Evolutionary conservation across 1,140 invertebrate genomes (phyloP).

Genomic region (Drosophila mauritiana): DNA sequence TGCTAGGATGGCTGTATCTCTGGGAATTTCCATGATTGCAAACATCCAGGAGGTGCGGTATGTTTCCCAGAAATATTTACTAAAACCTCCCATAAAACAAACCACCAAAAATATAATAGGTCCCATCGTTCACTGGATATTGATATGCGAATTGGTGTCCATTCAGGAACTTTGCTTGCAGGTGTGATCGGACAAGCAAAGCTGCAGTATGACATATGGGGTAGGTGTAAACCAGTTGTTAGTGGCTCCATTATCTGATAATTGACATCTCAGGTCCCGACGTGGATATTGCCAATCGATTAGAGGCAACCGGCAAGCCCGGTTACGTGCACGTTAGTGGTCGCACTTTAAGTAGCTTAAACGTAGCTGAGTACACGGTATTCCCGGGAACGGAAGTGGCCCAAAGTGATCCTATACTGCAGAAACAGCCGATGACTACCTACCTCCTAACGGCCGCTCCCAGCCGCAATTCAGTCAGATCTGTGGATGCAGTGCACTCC

Average conservation of each 20-base stretch:
- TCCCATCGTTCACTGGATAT: constrained; percentile 90
- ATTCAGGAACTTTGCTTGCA: constrained; percentile 95
- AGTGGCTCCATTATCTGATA: not conserved
- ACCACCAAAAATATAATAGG: constrained; percentile 78
- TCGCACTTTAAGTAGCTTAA: not conserved
- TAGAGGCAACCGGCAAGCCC: constrained; percentile 95
- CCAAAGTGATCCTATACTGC: not conserved
- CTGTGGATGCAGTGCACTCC: no score
- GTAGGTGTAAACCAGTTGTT: constrained; percentile 67
- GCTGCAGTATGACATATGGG: constrained; percentile 99
- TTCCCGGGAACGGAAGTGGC: not conserved
- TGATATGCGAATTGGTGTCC: constrained; percentile 98
- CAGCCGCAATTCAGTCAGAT: not conserved
- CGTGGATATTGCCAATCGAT: constrained; percentile 96
- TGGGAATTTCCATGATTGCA: constrained; percentile 95
- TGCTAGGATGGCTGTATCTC: constrained; percentile 93
- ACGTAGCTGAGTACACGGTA: not conserved
- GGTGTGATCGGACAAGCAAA: constrained; percentile 95
- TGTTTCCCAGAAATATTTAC: not conserved
- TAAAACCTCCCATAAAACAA: not conserved
- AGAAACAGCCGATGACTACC: constrained; percentile 11
- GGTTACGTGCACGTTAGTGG: constrained; percentile 88
- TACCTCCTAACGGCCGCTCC: not conserved
- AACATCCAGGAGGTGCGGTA: constrained; percentile 91
- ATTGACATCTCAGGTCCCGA: constrained; percentile 85